Conservation (phyloP, 2,113 vertebrate species). For the Neogobius melanostomus region DNA sequence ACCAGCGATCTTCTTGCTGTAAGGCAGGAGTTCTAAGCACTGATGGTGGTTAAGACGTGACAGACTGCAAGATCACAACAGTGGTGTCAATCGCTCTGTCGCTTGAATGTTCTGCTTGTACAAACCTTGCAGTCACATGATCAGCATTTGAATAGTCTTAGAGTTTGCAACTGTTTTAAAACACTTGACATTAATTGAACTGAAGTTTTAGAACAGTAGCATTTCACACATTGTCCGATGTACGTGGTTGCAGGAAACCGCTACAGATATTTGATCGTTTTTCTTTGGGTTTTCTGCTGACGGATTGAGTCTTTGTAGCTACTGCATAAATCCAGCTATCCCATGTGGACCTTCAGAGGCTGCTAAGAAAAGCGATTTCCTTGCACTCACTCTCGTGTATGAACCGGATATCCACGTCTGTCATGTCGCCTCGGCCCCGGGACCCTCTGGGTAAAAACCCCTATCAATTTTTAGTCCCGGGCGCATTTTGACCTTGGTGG, state of each 20-base stretch:
- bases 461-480: constrained; percentile 35
- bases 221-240: background rate
- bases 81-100: too few relatives aligned
- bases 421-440: constrained; percentile 24
- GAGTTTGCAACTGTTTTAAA: background rate
- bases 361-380: constrained; percentile 2
- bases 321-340: background rate
- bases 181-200: background rate
- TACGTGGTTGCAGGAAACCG: constrained; percentile 2
- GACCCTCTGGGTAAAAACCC: constrained; percentile 25
- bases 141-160: too few relatives aligned
- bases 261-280: background rate
- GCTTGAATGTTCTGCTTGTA: too few relatives aligned
- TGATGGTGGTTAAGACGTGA: too few relatives aligned
- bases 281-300: background rate
- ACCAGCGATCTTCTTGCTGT: too few relatives aligned
- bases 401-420: constrained; percentile 2
- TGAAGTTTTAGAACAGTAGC: background rate
- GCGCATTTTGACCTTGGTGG: constrained; percentile 39
- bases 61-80: too few relatives aligned
- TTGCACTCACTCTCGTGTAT: constrained; percentile 3
- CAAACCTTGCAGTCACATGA: too few relatives aligned
- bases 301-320: background rate
- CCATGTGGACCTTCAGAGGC: background rate
- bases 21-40: too few relatives aligned